phyloP scores from a whole-genome alignment of 2,888 invertebrate species.

The Sarcophaga caerulescens region DNA sequence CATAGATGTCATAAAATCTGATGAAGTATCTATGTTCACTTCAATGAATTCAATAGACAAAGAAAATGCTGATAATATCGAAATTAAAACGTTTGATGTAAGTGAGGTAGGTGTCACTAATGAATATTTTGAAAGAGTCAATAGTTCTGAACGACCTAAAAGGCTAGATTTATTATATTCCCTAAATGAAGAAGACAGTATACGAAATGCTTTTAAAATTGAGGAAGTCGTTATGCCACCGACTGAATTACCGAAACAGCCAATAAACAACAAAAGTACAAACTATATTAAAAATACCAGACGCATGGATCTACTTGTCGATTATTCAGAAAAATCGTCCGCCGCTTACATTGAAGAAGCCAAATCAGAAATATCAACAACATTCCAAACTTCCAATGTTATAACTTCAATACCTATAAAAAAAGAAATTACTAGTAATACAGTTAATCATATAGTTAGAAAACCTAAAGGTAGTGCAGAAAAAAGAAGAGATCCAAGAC shows the following conservation, averaged over 20 bases:
- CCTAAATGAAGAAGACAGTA: conserved; percentile 74
- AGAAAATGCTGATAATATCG: conserved; percentile 27
- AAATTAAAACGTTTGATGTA: conserved; percentile 74
- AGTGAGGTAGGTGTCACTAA: conserved; percentile 80
- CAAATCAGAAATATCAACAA: conserved; percentile 70
- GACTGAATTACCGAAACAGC: conserved; percentile 20
- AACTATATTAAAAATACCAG: conserved; percentile 41
- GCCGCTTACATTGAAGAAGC: conserved; percentile 72
- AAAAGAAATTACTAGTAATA: conserved; percentile 7
- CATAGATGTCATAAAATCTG: background rate
- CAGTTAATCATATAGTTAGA: conserved; percentile 24
- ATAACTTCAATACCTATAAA: conserved; percentile 42
- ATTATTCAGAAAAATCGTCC: conserved; percentile 73
- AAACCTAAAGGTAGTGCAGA: conserved; percentile 41
- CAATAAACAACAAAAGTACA: background rate
- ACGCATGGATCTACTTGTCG: conserved; percentile 71
- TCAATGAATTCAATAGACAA: conserved; percentile 70
- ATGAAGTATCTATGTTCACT: background rate
- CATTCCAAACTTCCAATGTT: conserved; percentile 28
- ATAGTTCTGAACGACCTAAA: conserved; percentile 79
- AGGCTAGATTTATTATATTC: conserved; percentile 78
- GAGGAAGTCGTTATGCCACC: conserved; percentile 3
- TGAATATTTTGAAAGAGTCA: conserved; percentile 80
- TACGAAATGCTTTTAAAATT: conserved; percentile 70
- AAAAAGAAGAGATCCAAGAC: conserved; percentile 75